Conservation (phyloP, 2,797 vertebrate species). For the Platyrinchus mystaceus region DNA sequence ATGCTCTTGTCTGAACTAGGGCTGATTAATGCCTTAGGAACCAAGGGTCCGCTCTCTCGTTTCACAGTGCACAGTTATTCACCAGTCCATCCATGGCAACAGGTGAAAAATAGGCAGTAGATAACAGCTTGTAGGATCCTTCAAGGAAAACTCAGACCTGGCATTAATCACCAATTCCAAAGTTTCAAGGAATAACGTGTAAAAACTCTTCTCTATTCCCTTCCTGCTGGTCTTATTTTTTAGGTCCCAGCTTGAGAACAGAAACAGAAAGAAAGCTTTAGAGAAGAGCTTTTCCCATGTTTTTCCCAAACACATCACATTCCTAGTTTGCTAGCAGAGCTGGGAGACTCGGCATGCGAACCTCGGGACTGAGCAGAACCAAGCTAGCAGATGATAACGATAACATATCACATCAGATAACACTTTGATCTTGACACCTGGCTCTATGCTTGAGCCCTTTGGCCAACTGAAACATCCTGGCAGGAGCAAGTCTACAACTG, state of each 20-base stretch:
- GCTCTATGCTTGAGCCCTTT: background rate
- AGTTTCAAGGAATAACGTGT: background rate
- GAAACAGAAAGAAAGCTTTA: background rate
- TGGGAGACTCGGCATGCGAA: background rate
- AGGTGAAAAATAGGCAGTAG: constrained; percentile 34
- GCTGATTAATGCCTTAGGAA: constrained; percentile 41
- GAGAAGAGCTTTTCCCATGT: background rate
- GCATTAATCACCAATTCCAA: background rate
- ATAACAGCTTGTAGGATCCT: background rate
- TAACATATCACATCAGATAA: rapidly evolving
- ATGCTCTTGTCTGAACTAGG: constrained; percentile 8
- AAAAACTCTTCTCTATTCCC: background rate
- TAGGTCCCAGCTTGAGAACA: background rate
- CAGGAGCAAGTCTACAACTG: background rate
- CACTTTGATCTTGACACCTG: constrained; percentile 17
- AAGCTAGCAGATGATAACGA: background rate
- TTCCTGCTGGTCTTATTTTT: background rate
- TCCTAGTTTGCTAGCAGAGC: background rate
- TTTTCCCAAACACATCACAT: background rate
- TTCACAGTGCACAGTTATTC: background rate
- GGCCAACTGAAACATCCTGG: background rate
- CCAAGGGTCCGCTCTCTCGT: background rate
- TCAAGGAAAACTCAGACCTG: constrained; percentile 4
- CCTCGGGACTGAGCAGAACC: background rate
- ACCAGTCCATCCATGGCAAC: background rate